Evolutionary conservation across 2,797 vertebrate genomes (phyloP).

Genomic region (Miichthys miiuy): DNA sequence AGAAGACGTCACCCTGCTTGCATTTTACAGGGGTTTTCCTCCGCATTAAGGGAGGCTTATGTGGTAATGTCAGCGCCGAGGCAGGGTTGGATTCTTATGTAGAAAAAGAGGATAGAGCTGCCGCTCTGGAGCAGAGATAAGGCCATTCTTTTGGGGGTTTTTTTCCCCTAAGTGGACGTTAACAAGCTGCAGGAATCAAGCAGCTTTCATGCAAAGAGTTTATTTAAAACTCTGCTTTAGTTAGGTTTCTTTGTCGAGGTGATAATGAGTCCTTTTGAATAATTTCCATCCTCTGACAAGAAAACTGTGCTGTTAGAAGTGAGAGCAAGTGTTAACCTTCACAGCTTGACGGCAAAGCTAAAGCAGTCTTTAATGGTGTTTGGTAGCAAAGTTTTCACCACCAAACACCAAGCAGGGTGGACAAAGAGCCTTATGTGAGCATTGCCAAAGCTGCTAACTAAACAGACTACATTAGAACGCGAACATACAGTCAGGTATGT

Average conservation of each 20-base stretch:
- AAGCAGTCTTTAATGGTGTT: neutral
- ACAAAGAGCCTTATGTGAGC: neutral
- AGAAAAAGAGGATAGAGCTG: conserved; percentile 26
- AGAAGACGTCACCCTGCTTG: conserved; percentile 51
- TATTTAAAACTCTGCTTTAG: conserved; percentile 1
- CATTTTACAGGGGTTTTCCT: conserved; percentile 45
- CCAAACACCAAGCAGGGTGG: neutral
- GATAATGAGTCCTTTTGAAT: conserved; percentile 8
- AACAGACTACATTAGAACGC: too few species aligned
- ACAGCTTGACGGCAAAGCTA: neutral
- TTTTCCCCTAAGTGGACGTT: neutral
- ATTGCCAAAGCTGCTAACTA: neutral
- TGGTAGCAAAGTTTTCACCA: conserved; percentile 8
- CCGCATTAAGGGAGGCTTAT: conserved; percentile 29
- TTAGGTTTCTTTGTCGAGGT: conserved; percentile 21
- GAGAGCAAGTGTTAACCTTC: conserved; percentile 4
- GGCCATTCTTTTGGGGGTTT: neutral
- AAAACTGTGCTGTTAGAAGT: neutral
- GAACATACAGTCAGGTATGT: neutral
- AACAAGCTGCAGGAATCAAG: conserved; percentile 8
- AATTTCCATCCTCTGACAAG: neutral
- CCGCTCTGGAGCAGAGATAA: conserved; percentile 22
- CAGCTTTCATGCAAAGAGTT: conserved; percentile 32
- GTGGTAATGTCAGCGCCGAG: conserved; percentile 3
- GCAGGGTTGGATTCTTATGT: conserved; percentile 22